Conservation (phyloP, 2,888 invertebrate genomes). For the Encarsia formosa region DNA sequence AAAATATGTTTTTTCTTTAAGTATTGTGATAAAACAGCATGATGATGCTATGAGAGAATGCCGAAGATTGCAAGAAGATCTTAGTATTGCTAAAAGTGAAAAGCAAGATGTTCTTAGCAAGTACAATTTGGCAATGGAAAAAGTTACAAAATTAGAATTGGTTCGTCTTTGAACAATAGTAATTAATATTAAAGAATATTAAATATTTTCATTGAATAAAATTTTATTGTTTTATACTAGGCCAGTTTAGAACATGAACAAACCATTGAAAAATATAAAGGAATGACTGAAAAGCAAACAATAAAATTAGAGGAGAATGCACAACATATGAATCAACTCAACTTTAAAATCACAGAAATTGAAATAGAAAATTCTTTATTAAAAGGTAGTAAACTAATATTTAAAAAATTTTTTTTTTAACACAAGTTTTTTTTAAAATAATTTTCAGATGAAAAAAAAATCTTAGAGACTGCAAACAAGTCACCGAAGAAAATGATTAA, state of each 20-base stretch:
- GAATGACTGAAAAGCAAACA: constrained; percentile 26
- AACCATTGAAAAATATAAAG: constrained; percentile 18
- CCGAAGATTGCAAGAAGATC: constrained; percentile 33
- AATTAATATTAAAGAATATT: not conserved
- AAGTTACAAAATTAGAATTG: constrained; percentile 34
- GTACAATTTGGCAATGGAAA: constrained; percentile 30
- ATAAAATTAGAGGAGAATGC: constrained; percentile 35
- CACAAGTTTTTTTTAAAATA: not conserved
- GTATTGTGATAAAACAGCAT: constrained; percentile 38
- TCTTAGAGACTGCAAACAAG: not conserved
- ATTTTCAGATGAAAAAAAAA: not conserved
- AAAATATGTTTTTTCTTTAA: constrained; percentile 30
- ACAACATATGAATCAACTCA: constrained; percentile 36
- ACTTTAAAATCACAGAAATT: constrained; percentile 35
- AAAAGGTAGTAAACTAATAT: constrained; percentile 30
- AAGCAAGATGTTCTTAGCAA: constrained; percentile 29
- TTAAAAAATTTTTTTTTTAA: not conserved
- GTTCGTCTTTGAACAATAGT: constrained; percentile 29
- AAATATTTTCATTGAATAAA: not conserved
- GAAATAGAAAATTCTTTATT: constrained; percentile 33
- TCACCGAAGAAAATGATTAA: not conserved
- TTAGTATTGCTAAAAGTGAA: constrained; percentile 32
- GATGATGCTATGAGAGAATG: constrained; percentile 39
- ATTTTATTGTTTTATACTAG: constrained; percentile 23
- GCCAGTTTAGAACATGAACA: constrained; percentile 31